phyloP scores from a whole-genome alignment of 2,113 vertebrate genomes.

The Gyps fulvus region DNA sequence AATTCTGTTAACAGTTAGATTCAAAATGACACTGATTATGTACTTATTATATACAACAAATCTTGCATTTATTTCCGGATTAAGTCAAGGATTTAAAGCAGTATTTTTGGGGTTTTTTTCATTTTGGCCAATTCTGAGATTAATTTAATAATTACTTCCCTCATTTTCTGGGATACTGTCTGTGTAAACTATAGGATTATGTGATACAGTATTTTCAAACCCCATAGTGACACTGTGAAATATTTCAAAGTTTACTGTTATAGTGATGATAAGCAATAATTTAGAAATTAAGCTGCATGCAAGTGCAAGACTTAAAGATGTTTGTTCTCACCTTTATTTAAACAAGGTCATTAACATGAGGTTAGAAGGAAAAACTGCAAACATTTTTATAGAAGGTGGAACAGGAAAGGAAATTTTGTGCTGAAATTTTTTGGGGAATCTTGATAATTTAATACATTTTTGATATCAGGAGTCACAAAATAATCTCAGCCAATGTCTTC shows the following conservation, averaged over 20 bases:
- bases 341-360: neutral
- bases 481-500: neutral
- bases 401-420: neutral
- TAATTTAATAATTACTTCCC: neutral
- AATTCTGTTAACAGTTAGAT: neutral
- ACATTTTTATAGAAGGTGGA: neutral
- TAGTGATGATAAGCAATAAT: neutral
- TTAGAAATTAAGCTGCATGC: neutral
- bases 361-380: neutral
- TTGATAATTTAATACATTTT: neutral
- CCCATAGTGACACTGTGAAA: neutral
- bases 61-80: neutral
- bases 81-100: neutral
- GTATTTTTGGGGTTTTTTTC: neutral
- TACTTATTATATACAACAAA: neutral
- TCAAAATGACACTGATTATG: neutral
- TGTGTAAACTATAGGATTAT: neutral
- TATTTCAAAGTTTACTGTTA: neutral
- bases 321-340: neutral
- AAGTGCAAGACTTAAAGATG: neutral
- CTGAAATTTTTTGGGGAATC: neutral
- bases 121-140: neutral
- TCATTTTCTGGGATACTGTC: neutral
- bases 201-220: neutral
- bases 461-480: neutral